Conservation (phyloP, 2,888 invertebrate genomes). For the Sinelater perroti region DNA sequence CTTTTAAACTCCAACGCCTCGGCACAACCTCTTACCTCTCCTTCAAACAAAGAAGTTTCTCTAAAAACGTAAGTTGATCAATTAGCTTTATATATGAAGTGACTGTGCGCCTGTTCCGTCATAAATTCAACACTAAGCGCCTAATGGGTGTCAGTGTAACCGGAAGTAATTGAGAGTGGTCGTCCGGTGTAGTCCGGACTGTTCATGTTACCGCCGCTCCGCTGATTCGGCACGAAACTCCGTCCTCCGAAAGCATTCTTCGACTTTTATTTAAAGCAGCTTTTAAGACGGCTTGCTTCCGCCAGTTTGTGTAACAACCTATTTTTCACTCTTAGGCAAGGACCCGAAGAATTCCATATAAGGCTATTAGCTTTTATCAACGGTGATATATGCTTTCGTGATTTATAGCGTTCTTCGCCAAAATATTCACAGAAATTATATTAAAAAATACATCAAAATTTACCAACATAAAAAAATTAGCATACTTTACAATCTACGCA, state of each 20-base stretch:
- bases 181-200: conserved; percentile 22
- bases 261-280: conserved; percentile 16
- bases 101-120: conserved; percentile 20
- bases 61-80: conserved; percentile 22
- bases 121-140: conserved; percentile 25
- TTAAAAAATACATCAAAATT: too few relatives aligned
- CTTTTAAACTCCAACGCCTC: too few relatives aligned
- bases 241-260: conserved; percentile 15
- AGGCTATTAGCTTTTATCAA: conserved; percentile 4
- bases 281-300: conserved; percentile 9
- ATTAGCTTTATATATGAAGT: conserved; percentile 17
- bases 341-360: conserved; percentile 1
- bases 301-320: conserved; percentile 2
- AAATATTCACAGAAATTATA: neutral
- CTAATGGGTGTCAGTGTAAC: conserved; percentile 26
- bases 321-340: conserved; percentile 10
- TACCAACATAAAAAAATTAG: too few relatives aligned
- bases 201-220: conserved; percentile 11
- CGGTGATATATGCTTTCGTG: conserved; percentile 7
- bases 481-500: too few relatives aligned
- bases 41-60: too few relatives aligned
- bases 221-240: conserved; percentile 22
- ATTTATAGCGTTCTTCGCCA: conserved; percentile 2
- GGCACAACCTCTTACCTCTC: too few relatives aligned
- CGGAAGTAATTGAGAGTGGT: conserved; percentile 30